Evolutionary conservation across 2,888 invertebrate genomes (phyloP), one percentile per base, ranked within the genome.

Genomic region (Chirona hameri): DNA sequence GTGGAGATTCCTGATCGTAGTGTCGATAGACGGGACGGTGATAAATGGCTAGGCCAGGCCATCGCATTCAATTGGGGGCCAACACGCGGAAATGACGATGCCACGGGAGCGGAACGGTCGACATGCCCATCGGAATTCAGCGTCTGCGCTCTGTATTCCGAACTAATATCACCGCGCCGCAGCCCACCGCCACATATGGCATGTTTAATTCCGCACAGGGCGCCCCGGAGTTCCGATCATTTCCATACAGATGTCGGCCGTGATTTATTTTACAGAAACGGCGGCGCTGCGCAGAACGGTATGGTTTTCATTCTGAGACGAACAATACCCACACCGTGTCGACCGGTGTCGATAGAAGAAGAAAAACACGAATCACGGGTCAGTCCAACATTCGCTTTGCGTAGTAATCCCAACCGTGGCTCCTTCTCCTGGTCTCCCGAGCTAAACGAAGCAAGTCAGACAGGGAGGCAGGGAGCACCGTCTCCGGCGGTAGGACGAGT

Each of bases 81-180:
- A 46, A 39, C 27, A 21, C 31, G 76, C 72, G 52, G 15, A 4
- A 3, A 39, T 9, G 21, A 46, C 46, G 1, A 24, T 0, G 24
- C 18, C 76, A 24, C 76, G 46, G 76, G 14, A 21, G 24, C 46
- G 24, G 76, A 39, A 21, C 76, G 46, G 46, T 15, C 5, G 46
- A 18, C 76, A 39, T 1, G 21, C 24, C 76, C 39, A 39, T 76
- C 46, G 46, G 46, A 76, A 76, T 76, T 76, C 76, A 76, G 46
- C 24, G 76, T 21, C 24, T 10, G 76, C 14, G 39, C 9, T 46
- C 76, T 39, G 21, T 15, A 46, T 76, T 72, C 7, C 91, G 92
- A 82, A 91, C 92, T 0, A 87, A 89, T 80, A 90, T 91, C 27
- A 91, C 92, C 0, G 24, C 46, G 15, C 27, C 18, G 39, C 39